phyloP scores from a whole-genome alignment of 2,797 vertebrate species.

The Dicrostonyx torquatus region DNA sequence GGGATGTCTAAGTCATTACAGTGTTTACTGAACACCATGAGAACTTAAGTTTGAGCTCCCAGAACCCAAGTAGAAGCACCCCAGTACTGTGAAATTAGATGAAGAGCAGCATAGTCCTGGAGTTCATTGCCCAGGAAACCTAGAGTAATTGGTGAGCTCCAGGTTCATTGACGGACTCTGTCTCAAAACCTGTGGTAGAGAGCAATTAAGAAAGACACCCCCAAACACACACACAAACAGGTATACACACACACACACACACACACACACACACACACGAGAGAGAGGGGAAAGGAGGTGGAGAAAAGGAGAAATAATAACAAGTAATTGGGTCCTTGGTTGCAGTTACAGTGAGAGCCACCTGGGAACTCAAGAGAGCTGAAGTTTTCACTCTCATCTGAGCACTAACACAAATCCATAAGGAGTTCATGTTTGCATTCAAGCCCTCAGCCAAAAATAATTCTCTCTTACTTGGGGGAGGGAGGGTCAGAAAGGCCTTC shows the following conservation, averaged over 20 bases:
- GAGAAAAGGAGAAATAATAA: neutral
- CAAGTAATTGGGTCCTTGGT: neutral
- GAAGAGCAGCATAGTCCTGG: neutral
- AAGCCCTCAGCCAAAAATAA: neutral
- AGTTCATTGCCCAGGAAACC: neutral
- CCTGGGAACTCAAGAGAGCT: neutral
- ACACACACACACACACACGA: neutral
- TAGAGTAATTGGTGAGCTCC: neutral
- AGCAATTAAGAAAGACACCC: neutral
- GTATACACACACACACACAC: neutral
- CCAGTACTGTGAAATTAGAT: neutral
- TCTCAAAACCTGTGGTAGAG: neutral
- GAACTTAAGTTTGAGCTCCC: neutral
- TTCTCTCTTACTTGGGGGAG: neutral
- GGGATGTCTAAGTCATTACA: neutral
- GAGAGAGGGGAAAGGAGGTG: neutral
- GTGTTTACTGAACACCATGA: neutral
- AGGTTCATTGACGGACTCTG: neutral
- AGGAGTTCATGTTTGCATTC: neutral
- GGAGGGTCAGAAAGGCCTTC: neutral
- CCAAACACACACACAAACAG: neutral
- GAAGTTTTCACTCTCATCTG: neutral
- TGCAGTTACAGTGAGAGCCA: neutral
- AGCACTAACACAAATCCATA: neutral
- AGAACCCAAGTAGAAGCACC: neutral